Conservation (phyloP, 2,113 vertebrate species). For the Chaetura pelagica region DNA sequence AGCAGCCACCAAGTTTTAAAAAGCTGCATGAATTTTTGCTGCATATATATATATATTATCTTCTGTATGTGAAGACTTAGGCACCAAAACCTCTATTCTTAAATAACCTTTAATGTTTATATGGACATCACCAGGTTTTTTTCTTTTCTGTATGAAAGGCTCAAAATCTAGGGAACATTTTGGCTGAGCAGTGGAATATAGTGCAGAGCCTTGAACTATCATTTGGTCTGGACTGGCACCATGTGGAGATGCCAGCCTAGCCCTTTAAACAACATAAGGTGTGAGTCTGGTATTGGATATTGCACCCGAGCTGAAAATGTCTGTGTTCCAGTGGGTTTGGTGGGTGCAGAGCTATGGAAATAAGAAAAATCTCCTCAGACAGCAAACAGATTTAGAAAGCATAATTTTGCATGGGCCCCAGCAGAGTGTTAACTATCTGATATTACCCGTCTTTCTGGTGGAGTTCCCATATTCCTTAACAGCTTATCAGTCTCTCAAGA, state of each 20-base stretch:
- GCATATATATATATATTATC: too few relatives aligned
- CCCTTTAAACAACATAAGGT: not conserved
- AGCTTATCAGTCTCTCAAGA: not conserved
- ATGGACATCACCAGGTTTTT: not conserved
- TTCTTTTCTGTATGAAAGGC: not conserved
- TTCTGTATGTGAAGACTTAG: not conserved
- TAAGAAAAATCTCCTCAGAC: not conserved
- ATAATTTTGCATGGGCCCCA: not conserved
- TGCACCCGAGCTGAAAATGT: not conserved
- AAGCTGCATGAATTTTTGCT: not conserved
- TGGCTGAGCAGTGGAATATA: not conserved
- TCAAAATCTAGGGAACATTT: not conserved
- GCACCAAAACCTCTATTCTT: not conserved
- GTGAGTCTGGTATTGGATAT: not conserved
- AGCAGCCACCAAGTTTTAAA: not conserved
- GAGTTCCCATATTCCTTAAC: not conserved
- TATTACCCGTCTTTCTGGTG: not conserved
- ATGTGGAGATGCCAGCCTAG: rapidly evolving
- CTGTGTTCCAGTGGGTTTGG: not conserved
- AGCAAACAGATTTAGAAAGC: not conserved
- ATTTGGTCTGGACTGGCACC: not conserved
- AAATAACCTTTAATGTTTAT: not conserved
- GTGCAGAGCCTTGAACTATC: not conserved
- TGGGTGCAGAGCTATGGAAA: not conserved
- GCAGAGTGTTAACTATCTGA: not conserved